phyloP scores from a whole-genome alignment of 2,888 invertebrate species.

The Selenia dentaria region DNA sequence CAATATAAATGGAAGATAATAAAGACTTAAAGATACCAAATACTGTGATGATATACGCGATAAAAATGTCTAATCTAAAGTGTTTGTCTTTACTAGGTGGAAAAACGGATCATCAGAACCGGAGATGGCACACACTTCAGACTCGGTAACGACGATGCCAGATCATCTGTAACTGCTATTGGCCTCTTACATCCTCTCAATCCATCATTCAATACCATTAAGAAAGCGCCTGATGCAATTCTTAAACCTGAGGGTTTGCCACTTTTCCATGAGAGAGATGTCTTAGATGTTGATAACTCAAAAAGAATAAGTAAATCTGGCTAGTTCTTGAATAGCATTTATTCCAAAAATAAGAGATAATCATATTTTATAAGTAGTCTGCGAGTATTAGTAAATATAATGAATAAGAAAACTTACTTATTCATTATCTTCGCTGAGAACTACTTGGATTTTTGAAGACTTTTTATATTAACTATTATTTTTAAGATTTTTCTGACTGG shows the following conservation, averaged over 20 bases:
- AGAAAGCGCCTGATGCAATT: conserved; percentile 49
- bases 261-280: conserved; percentile 63
- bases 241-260: conserved; percentile 63
- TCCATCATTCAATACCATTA: conserved; percentile 60
- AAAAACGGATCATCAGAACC: conserved; percentile 83
- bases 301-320: conserved; percentile 8
- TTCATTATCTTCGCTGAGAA: too few species aligned
- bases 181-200: conserved; percentile 71
- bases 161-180: conserved; percentile 52
- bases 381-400: too few species aligned
- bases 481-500: too few species aligned
- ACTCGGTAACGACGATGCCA: conserved; percentile 69
- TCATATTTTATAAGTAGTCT: too few species aligned
- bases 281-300: conserved; percentile 36
- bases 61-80: too few species aligned
- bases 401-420: too few species aligned
- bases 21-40: too few species aligned
- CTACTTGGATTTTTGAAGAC: too few species aligned
- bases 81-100: conserved; percentile 67
- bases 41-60: too few species aligned
- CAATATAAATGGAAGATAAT: too few species aligned
- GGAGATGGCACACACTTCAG: conserved; percentile 87
- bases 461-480: too few species aligned
- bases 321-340: not conserved
- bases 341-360: too few species aligned